Percentiles rank a stretch among this genome's conserved stretches.
Evolutionary conservation across 2,888 invertebrate species (phyloP).

Genomic region (Nomada fucata): DNA sequence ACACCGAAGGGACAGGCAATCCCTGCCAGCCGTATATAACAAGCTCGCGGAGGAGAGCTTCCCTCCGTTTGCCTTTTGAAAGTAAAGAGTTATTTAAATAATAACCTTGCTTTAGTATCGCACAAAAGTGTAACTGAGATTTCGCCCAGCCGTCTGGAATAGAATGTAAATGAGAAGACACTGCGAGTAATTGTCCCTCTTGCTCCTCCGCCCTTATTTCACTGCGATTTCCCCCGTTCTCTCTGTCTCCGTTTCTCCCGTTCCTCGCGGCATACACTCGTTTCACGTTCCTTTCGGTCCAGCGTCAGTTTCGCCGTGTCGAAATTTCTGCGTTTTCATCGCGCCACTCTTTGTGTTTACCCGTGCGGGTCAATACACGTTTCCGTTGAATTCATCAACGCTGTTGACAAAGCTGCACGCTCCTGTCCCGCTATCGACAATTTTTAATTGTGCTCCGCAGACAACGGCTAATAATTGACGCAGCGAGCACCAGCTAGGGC

Average conservation of each 20-base stretch:
- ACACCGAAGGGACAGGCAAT: constrained; percentile 13
- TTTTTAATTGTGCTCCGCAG: constrained; percentile 49
- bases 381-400: constrained; percentile 57
- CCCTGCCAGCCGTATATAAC: constrained; percentile 19
- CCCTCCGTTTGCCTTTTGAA: constrained; percentile 50
- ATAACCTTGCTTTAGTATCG: constrained; percentile 51
- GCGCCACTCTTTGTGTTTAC: constrained; percentile 57
- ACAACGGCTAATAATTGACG: constrained; percentile 50
- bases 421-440: constrained; percentile 45
- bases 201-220: constrained; percentile 1
- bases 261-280: no score
- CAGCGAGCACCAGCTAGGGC: constrained; percentile 19
- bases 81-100: constrained; percentile 59
- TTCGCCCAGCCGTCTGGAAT: constrained; percentile 52
- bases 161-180: constrained; percentile 66
- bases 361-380: constrained; percentile 46
- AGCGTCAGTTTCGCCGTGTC: constrained; percentile 23
- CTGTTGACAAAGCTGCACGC: constrained; percentile 48
- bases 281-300: neutral
- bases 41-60: constrained; percentile 42
- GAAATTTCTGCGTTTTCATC: constrained; percentile 54
- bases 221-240: neutral
- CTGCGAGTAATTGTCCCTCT: constrained; percentile 56
- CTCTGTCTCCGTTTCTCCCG: constrained; percentile 22
- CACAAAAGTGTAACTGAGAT: constrained; percentile 60